These are phyloP conservation scores for Clivina fossor DNA, from an alignment of 2,888 invertebrate genomes.

Conservation along the genomic window DNA sequence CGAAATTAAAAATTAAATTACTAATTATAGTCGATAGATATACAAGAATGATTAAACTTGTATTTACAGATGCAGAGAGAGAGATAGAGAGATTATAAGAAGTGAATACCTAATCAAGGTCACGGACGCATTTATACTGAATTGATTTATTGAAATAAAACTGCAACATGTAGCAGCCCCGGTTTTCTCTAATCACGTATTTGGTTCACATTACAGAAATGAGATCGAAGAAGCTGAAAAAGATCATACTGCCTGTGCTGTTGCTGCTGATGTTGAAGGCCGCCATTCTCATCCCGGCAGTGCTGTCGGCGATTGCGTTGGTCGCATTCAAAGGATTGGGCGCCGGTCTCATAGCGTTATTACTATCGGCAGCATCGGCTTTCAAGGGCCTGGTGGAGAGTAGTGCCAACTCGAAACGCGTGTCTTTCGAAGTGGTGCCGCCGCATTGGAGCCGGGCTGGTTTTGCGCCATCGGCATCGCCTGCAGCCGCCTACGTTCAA, in stretches of 20 bases:
- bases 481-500: slow-evolving; percentile 19
- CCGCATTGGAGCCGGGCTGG: slow-evolving; percentile 48
- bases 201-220: slow-evolving; percentile 53
- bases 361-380: slow-evolving; percentile 58
- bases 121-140: slow-evolving; percentile 18
- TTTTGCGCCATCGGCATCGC: slow-evolving; percentile 34
- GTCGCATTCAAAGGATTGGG: slow-evolving; percentile 67
- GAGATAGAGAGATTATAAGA: too few relatives aligned
- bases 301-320: slow-evolving; percentile 62
- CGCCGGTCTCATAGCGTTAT: slow-evolving; percentile 62
- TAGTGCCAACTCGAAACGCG: slow-evolving; percentile 41
- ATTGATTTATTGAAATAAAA: slow-evolving; percentile 27
- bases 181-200: slow-evolving; percentile 31
- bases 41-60: too few relatives aligned
- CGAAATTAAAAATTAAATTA: background rate
- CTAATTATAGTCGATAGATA: too few relatives aligned
- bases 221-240: slow-evolving; percentile 62
- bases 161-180: slow-evolving; percentile 7
- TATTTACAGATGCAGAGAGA: too few relatives aligned
- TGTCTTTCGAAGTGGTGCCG: slow-evolving; percentile 51
- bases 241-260: slow-evolving; percentile 63
- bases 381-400: slow-evolving; percentile 49
- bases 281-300: slow-evolving; percentile 61
- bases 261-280: slow-evolving; percentile 65
- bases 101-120: slow-evolving; percentile 31